phyloP scores from a whole-genome alignment of 2,888 invertebrate species.

The Crocallis elinguaria region DNA sequence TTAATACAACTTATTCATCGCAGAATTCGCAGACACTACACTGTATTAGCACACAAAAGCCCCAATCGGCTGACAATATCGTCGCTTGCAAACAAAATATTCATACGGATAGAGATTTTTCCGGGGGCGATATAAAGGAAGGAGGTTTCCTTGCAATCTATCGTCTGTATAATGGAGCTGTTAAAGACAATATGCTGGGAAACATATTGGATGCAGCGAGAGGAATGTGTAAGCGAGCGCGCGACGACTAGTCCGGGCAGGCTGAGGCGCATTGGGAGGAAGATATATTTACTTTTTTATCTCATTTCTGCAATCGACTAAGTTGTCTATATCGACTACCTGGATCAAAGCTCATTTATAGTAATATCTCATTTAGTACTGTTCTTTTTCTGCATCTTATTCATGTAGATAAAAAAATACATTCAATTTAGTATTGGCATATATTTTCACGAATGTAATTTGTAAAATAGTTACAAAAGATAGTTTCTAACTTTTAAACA shows the following conservation, averaged over 20 bases:
- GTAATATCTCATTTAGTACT: no score
- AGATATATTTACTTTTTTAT: neutral
- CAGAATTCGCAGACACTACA: no score
- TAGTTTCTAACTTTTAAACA: no score
- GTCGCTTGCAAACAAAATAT: constrained; percentile 61
- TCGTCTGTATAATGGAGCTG: constrained; percentile 80
- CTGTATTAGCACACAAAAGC: constrained; percentile 10
- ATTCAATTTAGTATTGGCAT: no score
- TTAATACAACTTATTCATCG: constrained; percentile 8
- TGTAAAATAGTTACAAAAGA: no score
- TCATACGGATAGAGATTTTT: constrained; percentile 61
- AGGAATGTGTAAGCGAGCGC: constrained; percentile 82
- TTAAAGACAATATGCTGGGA: constrained; percentile 83
- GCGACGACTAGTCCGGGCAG: constrained; percentile 53
- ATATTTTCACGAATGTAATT: no score
- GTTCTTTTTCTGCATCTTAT: no score
- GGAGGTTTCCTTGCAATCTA: constrained; percentile 56
- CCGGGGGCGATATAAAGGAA: constrained; percentile 44
- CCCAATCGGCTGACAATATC: constrained; percentile 20
- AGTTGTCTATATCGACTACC: no score
- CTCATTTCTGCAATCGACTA: neutral
- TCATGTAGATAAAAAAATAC: no score
- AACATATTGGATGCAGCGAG: constrained; percentile 84
- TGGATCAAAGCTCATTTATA: no score
- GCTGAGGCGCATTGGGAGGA: constrained; percentile 42